Percentiles rank a stretch among this genome's conserved stretches.
These are phyloP conservation scores for Eilema griseolum DNA, from an alignment of 2,888 invertebrate species.

Conservation along the genomic window DNA sequence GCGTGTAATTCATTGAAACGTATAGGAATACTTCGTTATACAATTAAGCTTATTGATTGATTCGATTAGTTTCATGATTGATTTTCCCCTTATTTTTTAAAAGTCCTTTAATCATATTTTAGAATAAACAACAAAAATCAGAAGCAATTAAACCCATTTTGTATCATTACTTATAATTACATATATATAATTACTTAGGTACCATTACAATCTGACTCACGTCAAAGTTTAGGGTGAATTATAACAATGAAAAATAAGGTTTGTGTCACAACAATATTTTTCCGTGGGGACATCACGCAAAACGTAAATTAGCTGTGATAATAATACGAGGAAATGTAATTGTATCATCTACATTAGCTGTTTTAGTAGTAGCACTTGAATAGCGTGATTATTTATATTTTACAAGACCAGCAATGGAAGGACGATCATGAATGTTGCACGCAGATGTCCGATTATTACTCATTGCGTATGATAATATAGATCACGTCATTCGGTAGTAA, in stretches of 20 bases:
- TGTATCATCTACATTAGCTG: slow-evolving; percentile 47
- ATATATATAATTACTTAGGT: slow-evolving; percentile 14
- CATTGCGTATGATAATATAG: slow-evolving; percentile 46
- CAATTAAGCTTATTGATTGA: no score
- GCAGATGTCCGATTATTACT: slow-evolving; percentile 43
- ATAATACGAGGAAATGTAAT: slow-evolving; percentile 47
- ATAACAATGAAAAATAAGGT: slow-evolving; percentile 47
- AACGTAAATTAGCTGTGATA: slow-evolving; percentile 54
- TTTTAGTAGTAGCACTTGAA: slow-evolving; percentile 38
- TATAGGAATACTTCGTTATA: no score
- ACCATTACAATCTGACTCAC: slow-evolving; percentile 29
- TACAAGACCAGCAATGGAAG: slow-evolving; percentile 38
- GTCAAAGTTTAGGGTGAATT: slow-evolving; percentile 39
- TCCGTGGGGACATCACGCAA: slow-evolving; percentile 52
- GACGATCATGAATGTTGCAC: slow-evolving; percentile 34
- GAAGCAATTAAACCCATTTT: not conserved
- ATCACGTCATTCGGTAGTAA: slow-evolving; percentile 42
- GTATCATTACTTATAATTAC: slow-evolving; percentile 18
- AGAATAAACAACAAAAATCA: not conserved
- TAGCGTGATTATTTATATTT: slow-evolving; percentile 31
- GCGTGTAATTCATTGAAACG: no score
- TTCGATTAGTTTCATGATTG: not conserved
- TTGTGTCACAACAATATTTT: slow-evolving; percentile 42
- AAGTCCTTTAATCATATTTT: not conserved
- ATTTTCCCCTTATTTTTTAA: not conserved